Base-by-base conservation (phyloP, 2,888 invertebrate species). In the Priocnemis perturbator region DNA sequence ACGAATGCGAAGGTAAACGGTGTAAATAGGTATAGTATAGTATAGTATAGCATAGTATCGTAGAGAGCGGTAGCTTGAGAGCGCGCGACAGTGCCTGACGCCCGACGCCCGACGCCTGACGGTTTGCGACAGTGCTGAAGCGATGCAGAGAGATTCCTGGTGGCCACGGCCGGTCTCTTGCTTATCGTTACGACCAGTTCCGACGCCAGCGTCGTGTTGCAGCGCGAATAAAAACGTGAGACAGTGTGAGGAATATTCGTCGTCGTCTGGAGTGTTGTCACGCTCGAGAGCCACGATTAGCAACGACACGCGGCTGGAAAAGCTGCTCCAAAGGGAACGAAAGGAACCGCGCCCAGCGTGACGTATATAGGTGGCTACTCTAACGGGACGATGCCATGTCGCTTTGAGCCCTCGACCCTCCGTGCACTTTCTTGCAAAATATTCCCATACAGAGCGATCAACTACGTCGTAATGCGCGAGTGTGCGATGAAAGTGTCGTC, bases 281-380 rank as follows among this genome's bases (percentile, higher is more conserved):
- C 14, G 37, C n/a, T 11, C 14, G 37, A 37, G 37, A 37, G 11
- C 14, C 4, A 37, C 14, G 7, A 9, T 56, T 66, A 73, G 70
- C 63, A 50, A 65, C 72, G 74, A 71, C 73, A 26, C 3, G 52
- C 64, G 58, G 3, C 3, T n/a, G 21, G 37, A 58, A 67, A 44
- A 59, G 62, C 62, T n/a, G n/a, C 48, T 52, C 45, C 59, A 63
- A 70, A 63, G 57, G 67, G 62, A 75, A 69, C 77, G 57, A 71
- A 85, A 83, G 61, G 80, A 88, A 87, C 88, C 88, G 88, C 88
- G 85, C 88, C 88, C 88, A 85, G 82, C 82, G 83, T 79, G 79
- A 82, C 79, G 83, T 81, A n/a, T n/a, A n/a, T n/a, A 85, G 85
- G 82, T 81, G 81, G 76, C 71, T 67, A 59, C 63, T 60, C 26